Evolutionary conservation across 2,113 vertebrate species (phyloP).

Genomic region (Larimichthys polyactis): DNA sequence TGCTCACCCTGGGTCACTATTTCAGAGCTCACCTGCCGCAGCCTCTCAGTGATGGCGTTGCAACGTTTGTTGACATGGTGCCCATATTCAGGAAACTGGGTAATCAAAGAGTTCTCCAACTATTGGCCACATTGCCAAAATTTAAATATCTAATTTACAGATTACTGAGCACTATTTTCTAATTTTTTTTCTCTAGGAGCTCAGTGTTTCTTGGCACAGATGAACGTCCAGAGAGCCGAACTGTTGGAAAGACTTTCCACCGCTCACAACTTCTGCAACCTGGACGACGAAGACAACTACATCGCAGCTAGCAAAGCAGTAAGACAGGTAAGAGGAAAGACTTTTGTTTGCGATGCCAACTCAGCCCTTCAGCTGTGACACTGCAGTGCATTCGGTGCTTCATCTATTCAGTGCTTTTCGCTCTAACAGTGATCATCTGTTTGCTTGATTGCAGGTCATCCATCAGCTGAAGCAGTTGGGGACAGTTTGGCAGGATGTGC

Average conservation of each 20-base stretch:
- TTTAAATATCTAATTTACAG: background rate
- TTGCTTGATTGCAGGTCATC: slow-evolving; percentile 85
- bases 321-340: slow-evolving; percentile 72
- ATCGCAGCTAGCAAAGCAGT: slow-evolving; percentile 92
- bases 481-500: slow-evolving; percentile 95
- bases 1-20: slow-evolving; percentile 95
- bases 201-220: slow-evolving; percentile 92
- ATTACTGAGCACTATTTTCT: background rate
- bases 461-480: slow-evolving; percentile 94
- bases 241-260: slow-evolving; percentile 94
- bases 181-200: slow-evolving; percentile 77
- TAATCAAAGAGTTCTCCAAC: slow-evolving; percentile 61
- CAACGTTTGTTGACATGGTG: slow-evolving; percentile 96
- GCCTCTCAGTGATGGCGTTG: slow-evolving; percentile 85
- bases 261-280: slow-evolving; percentile 92
- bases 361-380: background rate
- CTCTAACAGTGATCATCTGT: background rate
- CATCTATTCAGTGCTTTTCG: background rate
- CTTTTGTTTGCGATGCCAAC: too few relatives aligned
- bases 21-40: slow-evolving; percentile 85
- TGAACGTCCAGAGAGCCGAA: slow-evolving; percentile 92
- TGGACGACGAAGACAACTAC: slow-evolving; percentile 94
- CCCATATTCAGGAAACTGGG: slow-evolving; percentile 94
- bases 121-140: background rate
- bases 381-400: background rate